Percentiles rank a stretch among this genome's conserved stretches.
Evolutionary conservation across 2,888 invertebrate genomes (phyloP).

Genomic region (Cerastis rubricosa): DNA sequence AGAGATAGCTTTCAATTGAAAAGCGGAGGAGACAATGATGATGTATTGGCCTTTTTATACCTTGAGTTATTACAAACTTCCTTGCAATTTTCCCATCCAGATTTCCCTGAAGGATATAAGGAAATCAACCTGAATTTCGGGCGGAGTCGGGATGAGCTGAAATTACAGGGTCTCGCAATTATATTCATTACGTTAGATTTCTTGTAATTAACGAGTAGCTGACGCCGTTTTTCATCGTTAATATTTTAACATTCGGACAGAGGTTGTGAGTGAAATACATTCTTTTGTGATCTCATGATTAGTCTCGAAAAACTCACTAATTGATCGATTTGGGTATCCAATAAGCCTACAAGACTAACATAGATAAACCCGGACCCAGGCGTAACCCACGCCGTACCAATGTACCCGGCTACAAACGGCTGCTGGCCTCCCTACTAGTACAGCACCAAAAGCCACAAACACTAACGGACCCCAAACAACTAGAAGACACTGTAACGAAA

Average conservation of each 20-base stretch:
- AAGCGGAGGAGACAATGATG: neutral
- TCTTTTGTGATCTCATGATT: neutral
- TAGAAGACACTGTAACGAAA: no score
- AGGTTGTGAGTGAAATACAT: neutral
- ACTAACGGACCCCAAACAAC: no score
- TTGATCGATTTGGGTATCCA: neutral
- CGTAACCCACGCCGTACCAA: no score
- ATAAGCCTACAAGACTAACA: no score
- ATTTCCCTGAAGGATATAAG: slow-evolving; percentile 16
- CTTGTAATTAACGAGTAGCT: slow-evolving; percentile 26
- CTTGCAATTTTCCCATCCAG: slow-evolving; percentile 3
- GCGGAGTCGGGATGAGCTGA: neutral
- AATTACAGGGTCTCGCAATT: slow-evolving; percentile 40
- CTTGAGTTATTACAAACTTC: neutral
- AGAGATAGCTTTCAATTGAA: neutral
- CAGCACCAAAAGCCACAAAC: no score
- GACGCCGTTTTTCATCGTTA: slow-evolving; percentile 15
- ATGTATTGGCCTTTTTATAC: neutral
- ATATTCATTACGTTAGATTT: slow-evolving; percentile 29
- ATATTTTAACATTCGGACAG: neutral
- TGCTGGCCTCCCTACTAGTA: no score
- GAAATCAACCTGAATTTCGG: slow-evolving; percentile 19
- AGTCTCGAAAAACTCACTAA: neutral
- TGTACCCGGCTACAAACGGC: no score
- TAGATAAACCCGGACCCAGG: no score